Base-by-base conservation (phyloP, 2,797 vertebrate genomes). In the Hydrophis major region DNA sequence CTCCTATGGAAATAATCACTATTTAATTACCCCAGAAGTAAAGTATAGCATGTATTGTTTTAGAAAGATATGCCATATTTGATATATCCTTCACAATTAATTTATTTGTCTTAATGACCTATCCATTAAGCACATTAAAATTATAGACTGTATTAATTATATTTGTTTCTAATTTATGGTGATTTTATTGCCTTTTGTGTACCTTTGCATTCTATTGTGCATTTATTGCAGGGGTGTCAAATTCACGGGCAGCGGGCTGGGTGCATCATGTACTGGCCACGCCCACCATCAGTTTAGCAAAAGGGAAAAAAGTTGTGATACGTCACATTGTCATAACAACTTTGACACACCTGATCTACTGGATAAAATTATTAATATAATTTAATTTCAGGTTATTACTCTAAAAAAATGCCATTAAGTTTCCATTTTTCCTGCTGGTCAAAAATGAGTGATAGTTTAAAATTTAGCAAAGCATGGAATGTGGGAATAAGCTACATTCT, bases 1-100 rank as follows among this genome's bases (percentile, higher is more conserved):
- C 25, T 78, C 32, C 88, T 16, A 0, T 12, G 16, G 55, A 93
- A 63, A 69, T 0, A 42, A 42, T 53, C 89, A 78, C 42, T 60
- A 42, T 90, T 87, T 27, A 90, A 90, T 22, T 3, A 13, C 0
- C 0, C 16, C 55, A 86, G 28, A n/a, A 92, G 6, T 25, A 63
- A 69, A 92, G 3, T 93, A 88, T 89, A 95, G 8, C 16, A 93
- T 87, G 2, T n/a, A 66, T 28, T 92, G 78, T 16, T 92, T 94
- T 92, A 88, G 92, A 89, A 53, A 14, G 59, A 6, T 27, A 83
- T 37, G 89, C 5, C 10, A 13, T 90, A 93, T 92, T 91, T 78
- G 53, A 28, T 78, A 55, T 5, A 18, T 83, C 86, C 59, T 18
- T 91, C 0, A 0, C 1, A 27, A 37, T 55, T 92, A 27, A 37